Percentiles rank a stretch among this genome's conserved stretches.
Evolutionary conservation across 2,797 vertebrate genomes (phyloP).

Genomic region (Meriones psammophilus): DNA sequence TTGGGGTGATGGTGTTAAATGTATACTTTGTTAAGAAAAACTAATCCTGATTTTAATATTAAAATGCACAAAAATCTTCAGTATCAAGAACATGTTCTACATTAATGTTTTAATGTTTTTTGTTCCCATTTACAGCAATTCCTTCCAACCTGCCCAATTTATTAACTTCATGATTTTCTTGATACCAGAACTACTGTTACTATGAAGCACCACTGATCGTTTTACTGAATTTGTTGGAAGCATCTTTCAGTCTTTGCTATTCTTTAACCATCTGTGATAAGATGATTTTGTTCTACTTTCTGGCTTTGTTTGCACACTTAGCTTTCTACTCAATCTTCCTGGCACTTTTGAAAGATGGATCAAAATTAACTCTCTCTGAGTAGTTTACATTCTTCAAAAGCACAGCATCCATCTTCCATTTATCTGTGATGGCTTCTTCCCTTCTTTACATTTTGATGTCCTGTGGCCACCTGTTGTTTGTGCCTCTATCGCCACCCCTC

Average conservation of each 20-base stretch:
- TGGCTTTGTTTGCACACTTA: conserved; percentile 1
- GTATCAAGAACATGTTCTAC: background rate
- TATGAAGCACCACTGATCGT: background rate
- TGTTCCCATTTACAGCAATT: background rate
- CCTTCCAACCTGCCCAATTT: background rate
- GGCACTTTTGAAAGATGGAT: background rate
- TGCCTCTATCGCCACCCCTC: background rate
- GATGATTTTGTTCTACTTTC: conserved; percentile 1
- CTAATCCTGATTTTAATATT: background rate
- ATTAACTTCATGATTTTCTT: conserved; percentile 16
- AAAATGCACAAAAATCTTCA: background rate
- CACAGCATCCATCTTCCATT: background rate
- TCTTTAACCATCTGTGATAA: background rate
- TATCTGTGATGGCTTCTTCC: background rate
- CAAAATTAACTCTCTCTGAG: background rate
- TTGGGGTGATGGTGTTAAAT: background rate
- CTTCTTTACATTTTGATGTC: background rate
- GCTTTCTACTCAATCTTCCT: conserved; percentile 1
- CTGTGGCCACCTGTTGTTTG: background rate
- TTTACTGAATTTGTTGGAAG: background rate
- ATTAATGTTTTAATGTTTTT: background rate
- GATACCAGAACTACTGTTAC: background rate
- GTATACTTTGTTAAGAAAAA: background rate
- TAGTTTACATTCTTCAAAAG: conserved; percentile 19
- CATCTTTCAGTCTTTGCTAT: background rate